Evolutionary conservation across 2,888 invertebrate species (phyloP).

Genomic region (Eupithecia subumbrata): DNA sequence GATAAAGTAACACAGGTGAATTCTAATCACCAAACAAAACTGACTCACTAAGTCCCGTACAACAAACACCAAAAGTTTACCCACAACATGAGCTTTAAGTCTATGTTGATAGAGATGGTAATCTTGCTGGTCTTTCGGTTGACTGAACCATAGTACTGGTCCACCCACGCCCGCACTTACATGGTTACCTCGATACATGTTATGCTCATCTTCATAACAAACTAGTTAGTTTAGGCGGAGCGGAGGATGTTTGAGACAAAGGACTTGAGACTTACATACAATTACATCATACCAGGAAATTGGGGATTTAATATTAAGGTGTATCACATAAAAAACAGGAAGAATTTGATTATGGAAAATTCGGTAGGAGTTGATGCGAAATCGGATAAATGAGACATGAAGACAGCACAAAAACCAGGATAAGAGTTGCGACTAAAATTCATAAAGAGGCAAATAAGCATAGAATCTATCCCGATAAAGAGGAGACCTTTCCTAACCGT

Average conservation of each 20-base stretch:
- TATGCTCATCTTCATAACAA: slow-evolving; percentile 49
- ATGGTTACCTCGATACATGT: slow-evolving; percentile 51
- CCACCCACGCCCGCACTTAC: slow-evolving; percentile 59
- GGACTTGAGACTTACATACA: slow-evolving; percentile 19
- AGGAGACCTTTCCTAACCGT: background rate
- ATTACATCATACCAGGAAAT: slow-evolving; percentile 23
- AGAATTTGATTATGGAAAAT: background rate
- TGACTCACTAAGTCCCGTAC: slow-evolving; percentile 27
- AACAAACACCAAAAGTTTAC: slow-evolving; percentile 10
- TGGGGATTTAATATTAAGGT: slow-evolving; percentile 1
- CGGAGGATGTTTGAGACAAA: slow-evolving; percentile 38
- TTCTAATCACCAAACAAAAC: slow-evolving; percentile 25
- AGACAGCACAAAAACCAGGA: background rate
- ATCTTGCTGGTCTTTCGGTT: slow-evolving; percentile 8
- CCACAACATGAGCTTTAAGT: background rate
- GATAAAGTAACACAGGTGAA: slow-evolving; percentile 22
- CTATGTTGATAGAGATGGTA: slow-evolving; percentile 14
- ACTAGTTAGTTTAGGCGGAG: slow-evolving; percentile 32
- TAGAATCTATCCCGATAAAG: background rate
- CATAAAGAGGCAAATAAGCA: background rate
- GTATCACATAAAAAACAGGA: background rate
- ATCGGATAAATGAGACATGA: background rate
- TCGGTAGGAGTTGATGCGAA: background rate
- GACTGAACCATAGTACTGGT: slow-evolving; percentile 49
- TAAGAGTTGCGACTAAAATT: background rate